A percentile compares a stretch with the other conserved stretches of the same genome.
These are phyloP conservation scores for Antheraea mylitta DNA, from an alignment of 1,140 invertebrate species.

Conservation along the genomic window DNA sequence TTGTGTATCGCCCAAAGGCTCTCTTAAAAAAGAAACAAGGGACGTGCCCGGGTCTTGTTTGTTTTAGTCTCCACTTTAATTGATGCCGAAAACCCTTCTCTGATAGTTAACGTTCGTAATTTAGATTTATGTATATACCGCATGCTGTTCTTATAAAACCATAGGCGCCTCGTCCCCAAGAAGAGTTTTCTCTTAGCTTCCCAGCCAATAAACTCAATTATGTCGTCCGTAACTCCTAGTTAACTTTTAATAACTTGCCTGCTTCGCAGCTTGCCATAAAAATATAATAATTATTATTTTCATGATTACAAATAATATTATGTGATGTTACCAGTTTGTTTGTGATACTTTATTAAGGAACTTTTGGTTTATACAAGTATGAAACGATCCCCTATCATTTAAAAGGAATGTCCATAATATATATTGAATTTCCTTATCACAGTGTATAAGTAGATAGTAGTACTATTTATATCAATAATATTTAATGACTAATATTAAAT, in stretches of 20 bases:
- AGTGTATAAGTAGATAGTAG: too few species aligned
- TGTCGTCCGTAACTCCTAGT: constrained; percentile 50
- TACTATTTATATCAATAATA: too few species aligned
- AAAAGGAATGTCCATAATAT: too few species aligned
- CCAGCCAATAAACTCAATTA: constrained; percentile 66
- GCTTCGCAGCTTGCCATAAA: not conserved
- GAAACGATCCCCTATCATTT: too few species aligned
- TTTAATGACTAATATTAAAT: too few species aligned
- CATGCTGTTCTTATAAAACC: constrained; percentile 61
- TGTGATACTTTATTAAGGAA: not conserved
- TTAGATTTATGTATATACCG: constrained; percentile 65
- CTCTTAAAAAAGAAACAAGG: constrained; percentile 28
- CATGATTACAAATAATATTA: not conserved
- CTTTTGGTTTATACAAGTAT: not conserved
- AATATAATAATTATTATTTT: not conserved
- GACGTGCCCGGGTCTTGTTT: constrained; percentile 54
- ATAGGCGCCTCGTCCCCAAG: constrained; percentile 42
- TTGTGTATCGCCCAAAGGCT: constrained; percentile 33
- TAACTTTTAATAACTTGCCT: constrained; percentile 33
- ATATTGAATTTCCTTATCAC: too few species aligned
- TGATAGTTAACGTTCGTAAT: constrained; percentile 54
- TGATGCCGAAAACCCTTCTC: constrained; percentile 50
- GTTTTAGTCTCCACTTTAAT: constrained; percentile 65
- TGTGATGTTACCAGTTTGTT: not conserved
- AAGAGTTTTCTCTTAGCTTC: constrained; percentile 43